Evolutionary conservation across 1,140 invertebrate genomes (phyloP).

Genomic region (Thalassaphorura encarpata): DNA sequence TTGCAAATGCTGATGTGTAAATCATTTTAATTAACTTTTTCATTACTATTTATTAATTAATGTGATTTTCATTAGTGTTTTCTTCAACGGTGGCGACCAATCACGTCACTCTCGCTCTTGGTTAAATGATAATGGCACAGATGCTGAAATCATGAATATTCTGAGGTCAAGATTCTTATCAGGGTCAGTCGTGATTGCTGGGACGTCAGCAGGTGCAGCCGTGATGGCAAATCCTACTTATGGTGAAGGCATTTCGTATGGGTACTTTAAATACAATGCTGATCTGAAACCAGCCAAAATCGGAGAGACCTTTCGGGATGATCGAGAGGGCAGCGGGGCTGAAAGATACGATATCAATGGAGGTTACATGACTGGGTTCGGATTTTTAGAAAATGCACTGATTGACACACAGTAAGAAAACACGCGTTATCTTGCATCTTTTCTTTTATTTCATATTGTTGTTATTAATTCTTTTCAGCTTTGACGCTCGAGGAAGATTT

Average conservation of each 20-base stretch:
- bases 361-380: constrained; percentile 12
- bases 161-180: neutral
- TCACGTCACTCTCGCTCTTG: constrained; percentile 11
- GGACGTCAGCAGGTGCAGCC: constrained; percentile 14
- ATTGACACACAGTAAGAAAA: constrained; percentile 11
- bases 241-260: constrained; percentile 14
- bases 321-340: constrained; percentile 6
- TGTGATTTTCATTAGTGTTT: constrained; percentile 4
- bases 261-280: constrained; percentile 18
- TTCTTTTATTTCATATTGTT: neutral
- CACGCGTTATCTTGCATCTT: neutral
- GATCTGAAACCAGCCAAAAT: constrained; percentile 9
- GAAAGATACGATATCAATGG: constrained; percentile 12
- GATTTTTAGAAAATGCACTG: constrained; percentile 8
- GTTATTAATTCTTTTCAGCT: neutral
- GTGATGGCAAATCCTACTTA: constrained; percentile 5
- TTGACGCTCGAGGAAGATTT: constrained; percentile 21
- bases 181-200: constrained; percentile 3
- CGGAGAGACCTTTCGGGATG: constrained; percentile 10
- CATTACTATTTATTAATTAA: neutral
- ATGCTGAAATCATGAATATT: constrained; percentile 10
- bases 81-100: constrained; percentile 23
- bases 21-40: neutral
- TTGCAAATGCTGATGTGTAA: constrained; percentile 14
- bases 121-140: constrained; percentile 15